Evolutionary conservation across 92 coral and sea anemone genomes (phyloP).

Genomic region (Scolanthus callimorphus): DNA sequence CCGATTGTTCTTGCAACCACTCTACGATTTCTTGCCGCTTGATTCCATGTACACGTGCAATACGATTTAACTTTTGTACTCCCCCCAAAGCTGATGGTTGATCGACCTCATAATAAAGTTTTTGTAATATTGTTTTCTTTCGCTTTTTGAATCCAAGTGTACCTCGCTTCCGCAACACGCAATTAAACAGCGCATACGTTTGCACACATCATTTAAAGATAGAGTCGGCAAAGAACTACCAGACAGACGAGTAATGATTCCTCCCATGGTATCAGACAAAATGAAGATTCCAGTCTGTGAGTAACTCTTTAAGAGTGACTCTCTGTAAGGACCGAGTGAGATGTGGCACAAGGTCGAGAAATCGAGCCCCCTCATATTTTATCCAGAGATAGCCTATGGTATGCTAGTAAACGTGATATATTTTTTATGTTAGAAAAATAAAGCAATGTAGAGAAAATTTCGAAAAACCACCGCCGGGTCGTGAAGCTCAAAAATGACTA

Average conservation of each 20-base stretch:
- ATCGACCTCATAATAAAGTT: constrained; percentile 1
- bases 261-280: no score
- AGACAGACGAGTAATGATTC: constrained; percentile 12
- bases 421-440: no score
- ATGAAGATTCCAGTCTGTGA: no score
- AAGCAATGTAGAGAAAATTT: no score
- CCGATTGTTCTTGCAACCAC: constrained; percentile 1
- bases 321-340: no score
- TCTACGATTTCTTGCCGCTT: not conserved
- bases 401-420: no score
- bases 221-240: not conserved
- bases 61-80: not conserved
- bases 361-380: no score
- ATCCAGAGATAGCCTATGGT: no score
- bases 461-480: no score
- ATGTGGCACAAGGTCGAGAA: no score
- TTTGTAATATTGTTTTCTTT: not conserved
- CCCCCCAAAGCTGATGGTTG: constrained; percentile 2
- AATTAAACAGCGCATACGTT: not conserved
- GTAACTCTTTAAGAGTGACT: no score
- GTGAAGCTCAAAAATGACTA: no score
- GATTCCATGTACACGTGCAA: not conserved
- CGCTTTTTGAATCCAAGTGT: not conserved
- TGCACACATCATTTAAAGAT: constrained; percentile 1
- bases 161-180: not conserved